Evolutionary conservation across 2,113 vertebrate species (phyloP).

Genomic region (Hypanus sabinus): DNA sequence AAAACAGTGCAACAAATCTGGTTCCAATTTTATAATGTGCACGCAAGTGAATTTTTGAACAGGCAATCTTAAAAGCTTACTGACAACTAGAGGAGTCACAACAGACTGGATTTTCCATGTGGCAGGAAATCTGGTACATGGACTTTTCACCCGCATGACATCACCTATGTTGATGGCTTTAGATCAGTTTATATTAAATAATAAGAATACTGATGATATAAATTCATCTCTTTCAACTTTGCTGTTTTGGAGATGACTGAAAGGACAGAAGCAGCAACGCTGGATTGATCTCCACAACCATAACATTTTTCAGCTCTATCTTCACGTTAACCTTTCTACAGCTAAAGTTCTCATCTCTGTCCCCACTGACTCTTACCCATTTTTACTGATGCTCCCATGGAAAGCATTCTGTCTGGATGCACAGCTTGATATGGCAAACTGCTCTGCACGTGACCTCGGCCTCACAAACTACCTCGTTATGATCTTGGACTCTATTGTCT

Average conservation of each 20-base stretch:
- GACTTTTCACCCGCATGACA: not conserved
- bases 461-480: too few species aligned
- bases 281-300: not conserved
- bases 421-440: too few species aligned
- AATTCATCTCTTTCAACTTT: not conserved
- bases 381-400: too few species aligned
- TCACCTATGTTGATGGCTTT: not conserved
- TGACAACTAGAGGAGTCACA: constrained; percentile 26
- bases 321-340: not conserved
- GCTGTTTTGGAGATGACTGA: not conserved
- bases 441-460: too few species aligned
- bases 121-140: not conserved
- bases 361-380: too few species aligned
- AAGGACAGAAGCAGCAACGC: not conserved
- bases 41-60: constrained; percentile 33
- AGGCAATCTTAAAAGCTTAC: constrained; percentile 16
- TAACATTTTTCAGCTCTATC: not conserved
- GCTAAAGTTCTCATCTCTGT: not conserved
- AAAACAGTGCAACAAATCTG: constrained; percentile 36
- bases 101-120: constrained; percentile 9
- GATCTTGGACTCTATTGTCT: too few species aligned
- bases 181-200: not conserved
- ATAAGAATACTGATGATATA: not conserved
- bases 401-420: too few species aligned
- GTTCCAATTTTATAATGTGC: constrained; percentile 28